phyloP scores from a whole-genome alignment of 2,888 invertebrate species.

The Drosophila phalerata region DNA sequence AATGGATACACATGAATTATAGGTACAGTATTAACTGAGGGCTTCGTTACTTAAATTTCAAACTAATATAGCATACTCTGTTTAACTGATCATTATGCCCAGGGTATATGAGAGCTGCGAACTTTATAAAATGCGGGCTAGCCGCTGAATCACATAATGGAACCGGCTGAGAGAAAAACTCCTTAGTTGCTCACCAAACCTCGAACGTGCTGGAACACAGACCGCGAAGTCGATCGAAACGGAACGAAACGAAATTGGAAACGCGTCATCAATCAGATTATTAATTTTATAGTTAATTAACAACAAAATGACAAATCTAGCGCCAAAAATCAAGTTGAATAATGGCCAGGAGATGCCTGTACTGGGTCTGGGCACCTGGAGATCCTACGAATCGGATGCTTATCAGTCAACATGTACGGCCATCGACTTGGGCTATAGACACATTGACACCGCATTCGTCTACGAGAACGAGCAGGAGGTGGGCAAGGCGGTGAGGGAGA shows the following conservation, averaged over 20 bases:
- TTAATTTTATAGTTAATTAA: conserved; percentile 48
- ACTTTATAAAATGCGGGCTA: conserved; percentile 2
- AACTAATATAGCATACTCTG: background rate
- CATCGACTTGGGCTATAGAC: conserved; percentile 86
- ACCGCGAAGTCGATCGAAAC: conserved; percentile 5
- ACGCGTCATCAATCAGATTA: conserved; percentile 9
- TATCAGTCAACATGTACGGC: conserved; percentile 84
- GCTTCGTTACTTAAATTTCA: too few species aligned
- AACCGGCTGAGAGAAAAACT: conserved; percentile 44
- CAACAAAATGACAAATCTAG: conserved; percentile 68
- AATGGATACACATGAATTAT: background rate
- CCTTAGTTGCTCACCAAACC: conserved; percentile 58
- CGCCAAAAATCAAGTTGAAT: conserved; percentile 87
- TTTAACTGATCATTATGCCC: background rate
- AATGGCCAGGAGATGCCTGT: conserved; percentile 89
- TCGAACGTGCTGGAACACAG: conserved; percentile 53
- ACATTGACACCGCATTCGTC: conserved; percentile 87
- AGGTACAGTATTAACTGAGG: background rate
- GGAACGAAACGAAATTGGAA: conserved; percentile 1
- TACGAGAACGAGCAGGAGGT: conserved; percentile 86
- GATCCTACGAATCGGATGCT: conserved; percentile 82
- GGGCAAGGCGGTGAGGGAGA: conserved; percentile 85
- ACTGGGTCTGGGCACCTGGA: conserved; percentile 90
- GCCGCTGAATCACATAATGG: conserved; percentile 53
- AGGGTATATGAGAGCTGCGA: conserved; percentile 33